phyloP scores from a whole-genome alignment of 1,140 invertebrate species.

The Philaenus spumarius region DNA sequence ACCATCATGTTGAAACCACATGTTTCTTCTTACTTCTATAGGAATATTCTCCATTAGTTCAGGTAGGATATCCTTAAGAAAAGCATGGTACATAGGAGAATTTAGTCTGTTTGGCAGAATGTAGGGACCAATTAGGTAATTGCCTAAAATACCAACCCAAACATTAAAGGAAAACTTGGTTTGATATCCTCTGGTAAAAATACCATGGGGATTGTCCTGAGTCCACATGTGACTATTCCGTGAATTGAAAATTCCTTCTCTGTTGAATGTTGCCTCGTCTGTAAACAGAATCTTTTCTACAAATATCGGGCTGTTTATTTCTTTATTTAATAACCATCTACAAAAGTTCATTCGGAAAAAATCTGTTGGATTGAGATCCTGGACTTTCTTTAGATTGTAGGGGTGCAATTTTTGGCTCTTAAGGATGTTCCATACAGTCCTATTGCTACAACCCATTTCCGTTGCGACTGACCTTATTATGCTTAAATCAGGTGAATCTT shows the following conservation, averaged over 20 bases:
- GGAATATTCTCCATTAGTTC: conserved; percentile 24
- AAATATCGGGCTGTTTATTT: conserved; percentile 14
- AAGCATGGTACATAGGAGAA: conserved; percentile 13
- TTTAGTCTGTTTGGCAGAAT: conserved; percentile 24
- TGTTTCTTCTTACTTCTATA: conserved; percentile 20
- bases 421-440: neutral
- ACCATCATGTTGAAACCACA: conserved; percentile 36
- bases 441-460: neutral
- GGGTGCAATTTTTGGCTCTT: neutral
- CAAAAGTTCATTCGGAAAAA: neutral
- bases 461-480: neutral
- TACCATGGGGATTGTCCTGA: conserved; percentile 22
- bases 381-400: conserved; percentile 1
- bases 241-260: conserved; percentile 20
- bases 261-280: conserved; percentile 17
- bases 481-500: neutral
- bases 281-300: conserved; percentile 8
- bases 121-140: conserved; percentile 11
- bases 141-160: conserved; percentile 21
- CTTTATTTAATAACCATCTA: neutral
- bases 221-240: conserved; percentile 23
- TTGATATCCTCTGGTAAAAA: conserved; percentile 2
- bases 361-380: neutral
- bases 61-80: conserved; percentile 24
- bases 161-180: conserved; percentile 24